Conservation (phyloP, 2,888 invertebrate genomes). For the Oasisia sp. region DNA sequence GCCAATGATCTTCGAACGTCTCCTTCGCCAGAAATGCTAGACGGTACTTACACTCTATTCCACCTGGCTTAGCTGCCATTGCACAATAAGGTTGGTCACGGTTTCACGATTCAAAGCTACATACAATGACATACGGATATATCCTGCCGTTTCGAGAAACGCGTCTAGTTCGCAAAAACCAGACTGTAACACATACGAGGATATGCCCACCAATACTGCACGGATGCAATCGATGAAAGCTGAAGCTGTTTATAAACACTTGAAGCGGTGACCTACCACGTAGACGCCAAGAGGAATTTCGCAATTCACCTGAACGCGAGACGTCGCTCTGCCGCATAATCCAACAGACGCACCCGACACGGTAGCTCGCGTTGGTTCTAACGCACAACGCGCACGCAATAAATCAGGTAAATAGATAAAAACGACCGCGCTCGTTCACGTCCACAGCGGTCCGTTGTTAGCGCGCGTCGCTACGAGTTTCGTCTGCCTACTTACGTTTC, state of each 20-base stretch:
- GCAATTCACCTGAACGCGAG: neutral
- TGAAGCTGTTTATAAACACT: neutral
- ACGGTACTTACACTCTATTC: neutral
- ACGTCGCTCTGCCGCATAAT: too few species aligned
- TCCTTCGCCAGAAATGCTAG: neutral
- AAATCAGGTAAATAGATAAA: neutral
- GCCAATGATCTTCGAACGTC: too few species aligned
- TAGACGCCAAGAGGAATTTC: neutral
- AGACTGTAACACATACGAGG: neutral
- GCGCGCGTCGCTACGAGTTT: neutral
- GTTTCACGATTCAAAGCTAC: neutral
- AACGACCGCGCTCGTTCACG: neutral
- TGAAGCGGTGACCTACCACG: neutral
- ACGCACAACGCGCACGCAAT: neutral
- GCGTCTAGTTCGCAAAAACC: neutral
- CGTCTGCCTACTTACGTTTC: neutral
- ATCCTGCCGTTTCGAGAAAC: neutral
- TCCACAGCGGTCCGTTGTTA: neutral
- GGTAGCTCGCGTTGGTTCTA: neutral
- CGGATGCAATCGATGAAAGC: neutral
- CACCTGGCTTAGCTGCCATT: neutral
- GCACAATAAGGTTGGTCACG: neutral
- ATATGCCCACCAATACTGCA: neutral
- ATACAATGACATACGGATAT: neutral
- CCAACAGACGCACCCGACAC: neutral